phyloP scores from a whole-genome alignment of 1,140 invertebrate genomes.

The Lucilia sericata region DNA sequence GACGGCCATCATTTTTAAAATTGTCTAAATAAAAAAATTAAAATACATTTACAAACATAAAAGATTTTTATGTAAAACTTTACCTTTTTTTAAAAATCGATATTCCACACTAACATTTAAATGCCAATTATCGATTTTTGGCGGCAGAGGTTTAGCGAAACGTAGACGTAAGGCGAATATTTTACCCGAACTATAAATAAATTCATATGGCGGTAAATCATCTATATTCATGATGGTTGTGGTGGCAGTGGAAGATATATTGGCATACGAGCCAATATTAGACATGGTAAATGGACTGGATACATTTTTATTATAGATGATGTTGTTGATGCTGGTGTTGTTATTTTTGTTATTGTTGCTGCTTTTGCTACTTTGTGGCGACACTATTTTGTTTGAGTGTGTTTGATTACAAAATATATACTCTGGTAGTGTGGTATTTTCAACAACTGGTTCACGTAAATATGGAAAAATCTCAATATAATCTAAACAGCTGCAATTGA shows the following conservation, averaged over 20 bases:
- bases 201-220: conserved; percentile 54
- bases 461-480: conserved; percentile 66
- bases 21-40: conserved; percentile 50
- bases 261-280: conserved; percentile 40
- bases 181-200: conserved; percentile 64
- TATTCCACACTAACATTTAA: conserved; percentile 61
- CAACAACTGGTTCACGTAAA: conserved; percentile 64
- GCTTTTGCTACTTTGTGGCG: conserved; percentile 35
- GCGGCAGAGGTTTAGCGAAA: conserved; percentile 55
- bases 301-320: not conserved
- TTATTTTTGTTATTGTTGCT: conserved; percentile 6
- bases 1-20: conserved; percentile 61
- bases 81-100: conserved; percentile 64
- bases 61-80: conserved; percentile 3
- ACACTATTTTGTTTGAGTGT: not conserved
- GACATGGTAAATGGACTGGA: conserved; percentile 33
- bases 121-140: conserved; percentile 50
- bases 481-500: conserved; percentile 62
- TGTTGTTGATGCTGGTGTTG: conserved; percentile 1
- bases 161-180: conserved; percentile 59
- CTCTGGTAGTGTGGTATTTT: conserved; percentile 60
- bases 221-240: conserved; percentile 21
- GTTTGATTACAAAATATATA: conserved; percentile 64
- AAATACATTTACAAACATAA: not conserved
- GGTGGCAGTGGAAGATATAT: not conserved